Evolutionary conservation across 2,113 vertebrate genomes (phyloP).

Genomic region (Herpailurus yagouaroundi): DNA sequence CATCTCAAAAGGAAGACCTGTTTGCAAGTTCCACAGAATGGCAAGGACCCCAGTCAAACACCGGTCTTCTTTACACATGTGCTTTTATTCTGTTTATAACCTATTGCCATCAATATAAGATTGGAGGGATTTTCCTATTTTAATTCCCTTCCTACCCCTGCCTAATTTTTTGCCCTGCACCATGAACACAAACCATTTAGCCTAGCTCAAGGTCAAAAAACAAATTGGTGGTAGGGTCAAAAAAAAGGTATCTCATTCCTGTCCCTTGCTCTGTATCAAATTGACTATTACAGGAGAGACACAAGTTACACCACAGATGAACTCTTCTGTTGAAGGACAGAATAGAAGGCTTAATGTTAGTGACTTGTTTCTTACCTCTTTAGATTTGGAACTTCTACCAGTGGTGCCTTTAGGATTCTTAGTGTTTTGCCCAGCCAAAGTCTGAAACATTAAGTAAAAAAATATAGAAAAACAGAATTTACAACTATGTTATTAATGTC

Average conservation of each 20-base stretch:
- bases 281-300: not conserved
- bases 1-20: not conserved
- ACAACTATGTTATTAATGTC: not conserved
- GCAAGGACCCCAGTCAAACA: not conserved
- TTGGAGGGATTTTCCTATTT: not conserved
- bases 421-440: conserved; percentile 54
- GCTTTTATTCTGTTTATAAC: not conserved
- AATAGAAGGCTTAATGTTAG: not conserved
- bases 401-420: conserved; percentile 69
- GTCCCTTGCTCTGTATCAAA: not conserved
- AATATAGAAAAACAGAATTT: conserved; percentile 54
- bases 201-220: not conserved
- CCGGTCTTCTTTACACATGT: not conserved
- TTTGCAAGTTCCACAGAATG: not conserved
- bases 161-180: not conserved
- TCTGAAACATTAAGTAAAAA: conserved; percentile 80
- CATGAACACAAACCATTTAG: conserved; percentile 33
- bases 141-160: not conserved
- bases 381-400: conserved; percentile 70
- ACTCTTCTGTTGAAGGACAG: not conserved
- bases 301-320: not conserved
- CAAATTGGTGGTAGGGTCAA: not conserved
- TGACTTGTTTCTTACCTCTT: conserved; percentile 81
- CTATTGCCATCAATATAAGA: not conserved
- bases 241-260: not conserved